Base-by-base conservation (phyloP, 2,113 vertebrate genomes). In the Mesembrinibis cayennensis region DNA sequence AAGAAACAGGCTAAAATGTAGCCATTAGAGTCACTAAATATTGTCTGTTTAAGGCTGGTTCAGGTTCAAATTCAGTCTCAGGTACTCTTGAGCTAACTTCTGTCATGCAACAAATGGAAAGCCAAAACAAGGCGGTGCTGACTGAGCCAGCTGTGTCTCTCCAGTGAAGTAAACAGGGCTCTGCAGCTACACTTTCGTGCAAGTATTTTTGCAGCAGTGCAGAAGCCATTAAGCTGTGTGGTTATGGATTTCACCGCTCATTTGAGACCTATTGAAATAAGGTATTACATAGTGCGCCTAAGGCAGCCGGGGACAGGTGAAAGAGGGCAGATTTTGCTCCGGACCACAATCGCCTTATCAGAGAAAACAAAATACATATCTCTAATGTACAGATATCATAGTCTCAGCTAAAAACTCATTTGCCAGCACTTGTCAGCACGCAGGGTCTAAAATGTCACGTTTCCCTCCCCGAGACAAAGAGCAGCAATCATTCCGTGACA, bases 251-350 rank as follows among this genome's bases (percentile, higher is more conserved):
- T 94, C 61, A 59, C 36, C 3, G 6, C 94, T 92, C 89, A 20
- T 67, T 63, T 20, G 80, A 89, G 89, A 79, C 76, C 87, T 67
- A 21, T 90, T 87, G 70, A 94, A 95, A 45, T 53, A 84, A 95
- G 73, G 55, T 73, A 25, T 78, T 87, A 25, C 47, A 17, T 7
- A 1, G 10, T 3, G 45, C 2, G 17, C 87, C 79, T 56, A 52
- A 73, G 87, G 87, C 79, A 90, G 91, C 45, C 45, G 76, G 90
- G 50, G 69, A 53, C 80, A 56, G 92, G 85, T 82, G 67, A 62
- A 61, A 32, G 55, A 76, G 80, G 65, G 80, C 58, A 67, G 52
- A 45, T 81, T 79, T 44, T 4, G 3, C 53, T 16, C 16, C 3
- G 5, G 44, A 22, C 30, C 4, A 6, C 47, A 9, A 6, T 2